These are phyloP conservation scores for Sympetrum striolatum DNA, from an alignment of 2,888 invertebrate genomes.

Conservation along the genomic window DNA sequence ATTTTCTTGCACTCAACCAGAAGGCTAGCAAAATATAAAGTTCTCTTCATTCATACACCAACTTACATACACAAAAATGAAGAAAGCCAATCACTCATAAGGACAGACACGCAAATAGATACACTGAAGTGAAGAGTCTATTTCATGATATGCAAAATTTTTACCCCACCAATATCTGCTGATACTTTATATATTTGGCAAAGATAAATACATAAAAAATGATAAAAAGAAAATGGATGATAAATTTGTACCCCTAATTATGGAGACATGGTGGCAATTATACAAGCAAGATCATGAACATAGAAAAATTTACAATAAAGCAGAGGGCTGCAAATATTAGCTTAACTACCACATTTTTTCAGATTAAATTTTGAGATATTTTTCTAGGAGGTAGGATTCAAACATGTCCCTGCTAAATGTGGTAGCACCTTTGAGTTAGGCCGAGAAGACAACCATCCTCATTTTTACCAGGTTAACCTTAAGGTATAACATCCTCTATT, in stretches of 20 bases:
- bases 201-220: neutral
- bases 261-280: neutral
- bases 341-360: neutral
- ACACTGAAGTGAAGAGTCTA: neutral
- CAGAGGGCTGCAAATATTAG: neutral
- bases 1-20: conserved; percentile 9
- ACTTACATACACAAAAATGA: neutral
- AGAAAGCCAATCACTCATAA: conserved; percentile 13
- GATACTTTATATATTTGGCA: neutral
- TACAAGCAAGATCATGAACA: neutral
- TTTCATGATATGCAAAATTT: conserved; percentile 27
- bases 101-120: neutral
- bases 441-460: neutral
- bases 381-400: conserved; percentile 18
- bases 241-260: neutral
- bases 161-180: neutral
- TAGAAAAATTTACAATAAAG: neutral
- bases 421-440: conserved; percentile 34
- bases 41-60: conserved; percentile 22
- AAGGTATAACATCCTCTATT: neutral
- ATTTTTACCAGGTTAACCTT: neutral
- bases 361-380: neutral
- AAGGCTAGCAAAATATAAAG: conserved; percentile 34
- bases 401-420: conserved; percentile 10
- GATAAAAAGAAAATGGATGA: neutral